phyloP scores from a whole-genome alignment of 2,797 vertebrate species.

The Chromobotia macracanthus region DNA sequence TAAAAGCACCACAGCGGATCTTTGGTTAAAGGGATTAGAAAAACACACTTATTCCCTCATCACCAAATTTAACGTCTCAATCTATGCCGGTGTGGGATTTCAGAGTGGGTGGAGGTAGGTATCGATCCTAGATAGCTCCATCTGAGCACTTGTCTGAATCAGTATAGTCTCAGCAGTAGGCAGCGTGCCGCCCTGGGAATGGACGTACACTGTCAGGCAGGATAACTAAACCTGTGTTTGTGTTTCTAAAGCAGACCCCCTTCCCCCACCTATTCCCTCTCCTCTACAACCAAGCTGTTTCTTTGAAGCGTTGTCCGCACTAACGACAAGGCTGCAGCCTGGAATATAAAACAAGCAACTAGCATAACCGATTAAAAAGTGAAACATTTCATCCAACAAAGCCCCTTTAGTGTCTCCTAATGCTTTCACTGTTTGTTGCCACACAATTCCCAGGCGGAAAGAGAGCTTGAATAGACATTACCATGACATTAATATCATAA shows the following conservation, averaged over 20 bases:
- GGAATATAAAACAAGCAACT: constrained; percentile 77
- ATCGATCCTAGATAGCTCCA: constrained; percentile 24
- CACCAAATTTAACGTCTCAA: constrained; percentile 16
- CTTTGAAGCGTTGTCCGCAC: constrained; percentile 70
- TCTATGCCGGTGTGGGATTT: constrained; percentile 5
- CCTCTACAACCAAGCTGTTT: constrained; percentile 69
- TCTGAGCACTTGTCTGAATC: background rate
- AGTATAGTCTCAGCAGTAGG: background rate
- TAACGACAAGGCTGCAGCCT: constrained; percentile 68
- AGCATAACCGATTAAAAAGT: constrained; percentile 77
- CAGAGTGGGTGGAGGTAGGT: constrained; percentile 6
- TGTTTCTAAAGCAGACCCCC: constrained; percentile 65
- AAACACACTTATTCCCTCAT: background rate
- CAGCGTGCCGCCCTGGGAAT: background rate
- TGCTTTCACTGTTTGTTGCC: constrained; percentile 44
- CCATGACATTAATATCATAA: constrained; percentile 15
- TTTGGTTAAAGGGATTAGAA: background rate
- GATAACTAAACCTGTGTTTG: constrained; percentile 76
- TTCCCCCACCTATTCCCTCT: constrained; percentile 50
- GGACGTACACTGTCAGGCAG: constrained; percentile 66
- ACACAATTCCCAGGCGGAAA: background rate
- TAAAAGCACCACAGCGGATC: background rate
- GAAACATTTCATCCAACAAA: constrained; percentile 73
- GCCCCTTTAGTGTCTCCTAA: constrained; percentile 70
- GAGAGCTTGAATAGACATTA: constrained; percentile 13